Percentiles rank a stretch among this genome's conserved stretches.
Evolutionary conservation across 2,888 invertebrate genomes (phyloP).

Genomic region (Andrena flavipes): DNA sequence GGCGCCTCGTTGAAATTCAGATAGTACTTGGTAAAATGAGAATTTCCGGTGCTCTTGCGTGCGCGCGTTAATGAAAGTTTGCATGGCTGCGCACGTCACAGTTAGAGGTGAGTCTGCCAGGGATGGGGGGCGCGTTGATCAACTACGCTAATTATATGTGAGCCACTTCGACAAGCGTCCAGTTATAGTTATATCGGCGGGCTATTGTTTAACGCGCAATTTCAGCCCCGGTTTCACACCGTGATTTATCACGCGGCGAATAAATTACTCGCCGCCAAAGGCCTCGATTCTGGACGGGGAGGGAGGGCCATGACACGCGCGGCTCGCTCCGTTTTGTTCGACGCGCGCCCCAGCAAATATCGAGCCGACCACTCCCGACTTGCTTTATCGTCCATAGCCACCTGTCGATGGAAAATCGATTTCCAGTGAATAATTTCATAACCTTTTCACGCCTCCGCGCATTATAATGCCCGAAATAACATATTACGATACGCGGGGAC

Average conservation of each 20-base stretch:
- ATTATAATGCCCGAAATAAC: conserved; percentile 51
- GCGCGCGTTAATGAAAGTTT: conserved; percentile 21
- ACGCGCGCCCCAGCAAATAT: conserved; percentile 48
- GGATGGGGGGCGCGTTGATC: conserved; percentile 50
- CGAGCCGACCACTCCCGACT: conserved; percentile 29
- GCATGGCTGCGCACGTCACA: not conserved
- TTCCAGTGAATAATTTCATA: conserved; percentile 60
- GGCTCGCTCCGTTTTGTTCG: conserved; percentile 57
- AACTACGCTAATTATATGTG: conserved; percentile 72
- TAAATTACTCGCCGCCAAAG: conserved; percentile 74
- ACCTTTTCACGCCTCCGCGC: conserved; percentile 52
- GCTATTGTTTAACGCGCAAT: conserved; percentile 73
- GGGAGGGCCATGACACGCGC: conserved; percentile 40
- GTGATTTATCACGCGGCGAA: conserved; percentile 74
- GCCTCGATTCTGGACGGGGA: conserved; percentile 47
- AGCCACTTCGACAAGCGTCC: conserved; percentile 54
- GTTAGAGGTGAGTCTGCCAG: conserved; percentile 23
- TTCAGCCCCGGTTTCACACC: conserved; percentile 70
- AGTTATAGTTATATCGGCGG: conserved; percentile 67
- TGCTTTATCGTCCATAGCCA: conserved; percentile 65
- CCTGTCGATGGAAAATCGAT: conserved; percentile 68
- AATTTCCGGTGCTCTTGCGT: not conserved
- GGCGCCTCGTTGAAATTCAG: not conserved
- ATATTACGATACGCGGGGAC: conserved; percentile 25
- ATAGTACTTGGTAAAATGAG: not conserved